phyloP scores from a whole-genome alignment of 1,140 invertebrate species.

The Nephotettix cincticeps region DNA sequence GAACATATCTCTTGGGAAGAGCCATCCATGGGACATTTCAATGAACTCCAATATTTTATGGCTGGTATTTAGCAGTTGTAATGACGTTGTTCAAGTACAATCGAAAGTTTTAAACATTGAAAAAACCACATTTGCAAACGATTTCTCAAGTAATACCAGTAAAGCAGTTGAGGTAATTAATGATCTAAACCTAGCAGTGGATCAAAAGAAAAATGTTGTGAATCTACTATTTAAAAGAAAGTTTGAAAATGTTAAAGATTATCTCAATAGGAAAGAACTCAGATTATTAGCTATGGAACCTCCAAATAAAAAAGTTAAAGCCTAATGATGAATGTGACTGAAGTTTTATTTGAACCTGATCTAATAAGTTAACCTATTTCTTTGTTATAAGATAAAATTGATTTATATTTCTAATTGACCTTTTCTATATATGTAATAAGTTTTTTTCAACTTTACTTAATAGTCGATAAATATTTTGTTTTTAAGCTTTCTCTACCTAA shows the following conservation, averaged over 20 bases:
- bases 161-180: slow-evolving; percentile 4
- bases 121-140: background rate
- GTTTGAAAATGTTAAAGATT: slow-evolving; percentile 38
- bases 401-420: too few relatives aligned
- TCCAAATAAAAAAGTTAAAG: slow-evolving; percentile 20
- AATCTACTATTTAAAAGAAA: slow-evolving; percentile 37
- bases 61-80: background rate
- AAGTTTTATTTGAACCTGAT: too few relatives aligned
- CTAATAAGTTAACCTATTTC: too few relatives aligned
- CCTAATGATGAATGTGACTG: too few relatives aligned
- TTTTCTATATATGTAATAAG: too few relatives aligned
- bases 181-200: background rate
- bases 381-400: too few relatives aligned
- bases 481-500: too few relatives aligned
- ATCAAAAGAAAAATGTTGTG: slow-evolving; percentile 24
- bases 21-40: background rate
- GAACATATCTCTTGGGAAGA: background rate
- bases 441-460: too few relatives aligned
- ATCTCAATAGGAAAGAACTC: slow-evolving; percentile 34
- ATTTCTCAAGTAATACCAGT: background rate
- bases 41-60: background rate
- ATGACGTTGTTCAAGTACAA: slow-evolving; percentile 35
- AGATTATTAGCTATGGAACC: slow-evolving; percentile 28
- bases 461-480: too few relatives aligned
- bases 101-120: slow-evolving; percentile 48